Evolutionary conservation across 2,113 vertebrate genomes (phyloP).

Genomic region (mouse (Mus musculus)): GRCm39 chr14:80628001-80628500

Average conservation of each 20-base stretch:
- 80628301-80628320: not conserved
- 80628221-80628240: not conserved
- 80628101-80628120: not conserved
- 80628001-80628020: not conserved
- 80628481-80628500: no score
- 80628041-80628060: not conserved
- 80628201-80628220: not conserved
- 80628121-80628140: slow-evolving; percentile 23
- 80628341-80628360: not conserved
- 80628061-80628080: not conserved
- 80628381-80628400: not conserved
- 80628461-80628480: no score
- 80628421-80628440: not conserved
- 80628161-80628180: not conserved
- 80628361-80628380: not conserved
- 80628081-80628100: not conserved
- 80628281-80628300: not conserved
- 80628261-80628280: not conserved
- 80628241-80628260: not conserved
- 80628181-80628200: not conserved
- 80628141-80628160: not conserved
- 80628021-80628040: not conserved
- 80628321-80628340: not conserved
- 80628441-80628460: not conserved
- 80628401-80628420: not conserved